Conservation (phyloP, 2,797 vertebrate genomes). For the Danio aesculapii region DNA sequence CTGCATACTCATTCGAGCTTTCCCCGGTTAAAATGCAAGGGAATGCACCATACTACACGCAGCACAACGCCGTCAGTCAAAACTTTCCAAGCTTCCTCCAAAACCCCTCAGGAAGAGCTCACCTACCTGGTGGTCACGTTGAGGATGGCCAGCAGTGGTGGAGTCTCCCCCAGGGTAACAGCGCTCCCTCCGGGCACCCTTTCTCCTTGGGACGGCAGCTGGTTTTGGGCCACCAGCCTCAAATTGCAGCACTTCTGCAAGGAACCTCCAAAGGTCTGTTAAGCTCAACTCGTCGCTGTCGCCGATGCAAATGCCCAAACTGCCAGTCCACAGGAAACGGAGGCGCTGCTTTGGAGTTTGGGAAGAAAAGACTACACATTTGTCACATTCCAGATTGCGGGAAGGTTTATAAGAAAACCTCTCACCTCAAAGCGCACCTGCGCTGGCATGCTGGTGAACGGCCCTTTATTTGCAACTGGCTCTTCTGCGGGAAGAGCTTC, state of each 20-base stretch:
- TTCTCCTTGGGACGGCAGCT: constrained; percentile 83
- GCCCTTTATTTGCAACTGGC: constrained; percentile 89
- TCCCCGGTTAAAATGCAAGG: constrained; percentile 85
- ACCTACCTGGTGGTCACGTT: constrained; percentile 75
- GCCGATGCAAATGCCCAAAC: constrained; percentile 88
- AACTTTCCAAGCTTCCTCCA: constrained; percentile 85
- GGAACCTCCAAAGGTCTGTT: constrained; percentile 85
- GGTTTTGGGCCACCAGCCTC: constrained; percentile 86
- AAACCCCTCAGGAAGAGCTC: constrained; percentile 78
- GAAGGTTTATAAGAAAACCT: constrained; percentile 89
- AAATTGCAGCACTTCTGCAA: constrained; percentile 86
- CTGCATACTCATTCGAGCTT: constrained; percentile 86
- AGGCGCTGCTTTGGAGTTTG: constrained; percentile 78
- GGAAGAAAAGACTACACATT: constrained; percentile 87
- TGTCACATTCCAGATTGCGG: constrained; percentile 89
- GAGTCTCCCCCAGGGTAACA: constrained; percentile 84
- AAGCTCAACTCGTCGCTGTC: constrained; percentile 84
- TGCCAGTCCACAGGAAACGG: constrained; percentile 77
- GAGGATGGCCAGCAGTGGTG: constrained; percentile 88
- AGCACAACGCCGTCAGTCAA: constrained; percentile 80
- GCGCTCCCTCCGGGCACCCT: constrained; percentile 73
- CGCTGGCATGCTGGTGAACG: constrained; percentile 88
- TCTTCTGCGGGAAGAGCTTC: constrained; percentile 88
- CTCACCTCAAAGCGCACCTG: constrained; percentile 87
- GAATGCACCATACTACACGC: constrained; percentile 80